Evolutionary conservation across 1,140 invertebrate genomes (phyloP), one percentile per base, ranked within the genome.

Genomic region (Pseudomyrmex cubaensis): DNA sequence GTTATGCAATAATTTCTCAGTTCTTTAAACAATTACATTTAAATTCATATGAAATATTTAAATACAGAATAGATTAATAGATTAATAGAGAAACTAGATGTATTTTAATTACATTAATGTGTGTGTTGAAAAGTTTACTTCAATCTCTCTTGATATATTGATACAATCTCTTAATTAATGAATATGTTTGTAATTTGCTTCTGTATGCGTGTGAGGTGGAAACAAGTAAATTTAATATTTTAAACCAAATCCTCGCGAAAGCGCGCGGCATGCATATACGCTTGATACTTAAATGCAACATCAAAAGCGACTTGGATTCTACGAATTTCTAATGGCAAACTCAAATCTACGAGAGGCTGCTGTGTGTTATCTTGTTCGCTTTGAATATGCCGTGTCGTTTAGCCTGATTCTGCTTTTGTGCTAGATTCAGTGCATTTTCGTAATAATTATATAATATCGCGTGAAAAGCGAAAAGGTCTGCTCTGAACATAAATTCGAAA

Each of bases 321-420:
- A 82, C 84, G 66, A 84, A 87, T 70, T 84, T 56, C 83, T 56
- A 35, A 64, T 10, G n/a, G 48, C 59, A 8, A 86, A 87, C 61
- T 86, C 59, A 82, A 82, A 84, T 87, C 74, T 84, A 87, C 52
- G 54, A 66, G 73, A 62, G 10, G 72, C 74, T 83, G 54, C 73
- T 85, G 78, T 52, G 77, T 74, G 61, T 48, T 70, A 70, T 87
- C 63, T 12, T 59, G 73, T 74, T 87, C 50, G 22, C 73, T 44
- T 35, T 77, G 17, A 64, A 44, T 82, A 82, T 57, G 52, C 75
- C 17, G 84, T 82, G 63, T 84, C 17, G 9, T 46, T 74, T 25
- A 50, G 85, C 74, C 52, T n/a, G 63, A 84, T 86, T 48, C 7
- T 61, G 69, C 72, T 69, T 25, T 59, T 80, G 82, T 87, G 74